Base-by-base conservation (phyloP, 2,888 invertebrate species). In the Drosophila robusta region DNA sequence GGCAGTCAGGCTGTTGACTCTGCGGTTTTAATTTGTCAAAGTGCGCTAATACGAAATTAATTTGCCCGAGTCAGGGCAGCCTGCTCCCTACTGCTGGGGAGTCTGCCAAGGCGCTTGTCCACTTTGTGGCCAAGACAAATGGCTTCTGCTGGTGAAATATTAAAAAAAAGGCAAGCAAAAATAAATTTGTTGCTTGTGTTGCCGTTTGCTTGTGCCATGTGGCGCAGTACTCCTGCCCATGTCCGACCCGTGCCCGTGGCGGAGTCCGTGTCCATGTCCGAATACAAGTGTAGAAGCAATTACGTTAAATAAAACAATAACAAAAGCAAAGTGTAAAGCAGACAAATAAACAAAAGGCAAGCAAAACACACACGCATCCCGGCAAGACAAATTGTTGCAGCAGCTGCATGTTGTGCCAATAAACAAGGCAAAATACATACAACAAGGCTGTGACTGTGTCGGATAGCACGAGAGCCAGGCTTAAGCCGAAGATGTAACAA, bases 31-130 rank as follows among this genome's bases (percentile, higher is more conserved):
- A 84, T 84, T 84, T 84, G 83, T 84, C 83, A 84, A 88, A 84
- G 83, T 89, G 83, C 87, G 83, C 83, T 84, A 84, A 84, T 84
- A 84, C 88, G 83, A 89, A 89, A 84, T 84, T 84, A 84, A 84
- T 84, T 84, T 84, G 79, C 47, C 67, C 54, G 50, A 75, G 79
- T 69, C 81, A 73, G 72, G 52, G 39, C 38, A 36, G 47, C 36
- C 22, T n/a, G 54, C 63, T 49, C 32, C 11, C 51, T 12, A 32
- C 41, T 44, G 56, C 32, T 26, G 38, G 49, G 24, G 16, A 16
- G 52, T 51, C 67, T 75, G 79, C 80, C 86, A 75, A 61, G 79
- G 47, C 54, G 62, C 71, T 80, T 83, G 81, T 83, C 87, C 89
- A 84, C 67, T 73, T 84, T 70, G 77, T 49, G 75, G 82, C 61